These are phyloP conservation scores for Drosophila virilis DNA, from an alignment of 1,140 invertebrate genomes.

Conservation along the genomic window DNA sequence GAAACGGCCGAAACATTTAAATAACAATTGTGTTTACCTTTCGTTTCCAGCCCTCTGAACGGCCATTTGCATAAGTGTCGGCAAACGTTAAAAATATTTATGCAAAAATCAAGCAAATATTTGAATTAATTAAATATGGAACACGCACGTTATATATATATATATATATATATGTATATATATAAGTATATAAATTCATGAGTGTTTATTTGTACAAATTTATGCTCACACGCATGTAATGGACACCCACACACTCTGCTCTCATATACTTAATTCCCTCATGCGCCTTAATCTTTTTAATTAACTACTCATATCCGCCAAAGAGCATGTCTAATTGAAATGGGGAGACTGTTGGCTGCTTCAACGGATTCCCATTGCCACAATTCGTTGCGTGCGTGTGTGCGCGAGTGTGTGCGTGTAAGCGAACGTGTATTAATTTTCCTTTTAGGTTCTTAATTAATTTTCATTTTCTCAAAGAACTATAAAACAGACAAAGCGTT, in stretches of 20 bases:
- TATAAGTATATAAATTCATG: background rate
- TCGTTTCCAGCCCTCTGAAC: constrained; percentile 7
- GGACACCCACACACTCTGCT: background rate
- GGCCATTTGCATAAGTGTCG: constrained; percentile 64
- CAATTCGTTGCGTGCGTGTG: constrained; percentile 7
- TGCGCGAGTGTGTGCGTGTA: background rate
- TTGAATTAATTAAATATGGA: constrained; percentile 47
- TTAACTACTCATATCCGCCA: constrained; percentile 80
- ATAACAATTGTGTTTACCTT: constrained; percentile 26
- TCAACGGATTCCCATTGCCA: constrained; percentile 25
- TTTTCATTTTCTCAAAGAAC: constrained; percentile 65
- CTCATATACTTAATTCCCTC: constrained; percentile 47
- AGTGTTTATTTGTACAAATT: constrained; percentile 17
- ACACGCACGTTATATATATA: background rate
- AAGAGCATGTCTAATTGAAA: constrained; percentile 77
- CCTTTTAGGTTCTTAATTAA: constrained; percentile 64
- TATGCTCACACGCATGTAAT: constrained; percentile 18
- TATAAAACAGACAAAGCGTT: constrained; percentile 27
- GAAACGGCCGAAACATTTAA: constrained; percentile 6
- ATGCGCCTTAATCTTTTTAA: constrained; percentile 72
- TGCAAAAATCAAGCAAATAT: constrained; percentile 50
- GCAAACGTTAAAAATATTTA: constrained; percentile 53
- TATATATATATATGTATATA: background rate
- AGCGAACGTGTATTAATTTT: constrained; percentile 33
- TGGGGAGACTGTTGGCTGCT: constrained; percentile 35